phyloP scores from a whole-genome alignment of 1,140 invertebrate genomes.

The Protaetia brevitarsis region DNA sequence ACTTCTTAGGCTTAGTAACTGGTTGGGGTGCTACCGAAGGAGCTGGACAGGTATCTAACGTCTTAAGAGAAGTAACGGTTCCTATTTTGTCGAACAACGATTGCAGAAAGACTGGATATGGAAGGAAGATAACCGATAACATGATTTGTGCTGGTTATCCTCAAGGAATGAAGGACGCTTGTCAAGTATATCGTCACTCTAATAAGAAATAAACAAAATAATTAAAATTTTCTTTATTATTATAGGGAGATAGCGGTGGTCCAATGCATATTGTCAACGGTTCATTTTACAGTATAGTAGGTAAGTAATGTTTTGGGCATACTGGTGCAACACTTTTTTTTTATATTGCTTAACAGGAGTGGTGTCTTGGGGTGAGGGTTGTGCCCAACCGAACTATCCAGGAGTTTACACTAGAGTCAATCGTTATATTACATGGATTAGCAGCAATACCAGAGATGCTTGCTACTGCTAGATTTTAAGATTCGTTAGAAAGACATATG shows the following conservation, averaged over 20 bases:
- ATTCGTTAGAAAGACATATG: too few species aligned
- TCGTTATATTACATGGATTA: slow-evolving; percentile 72
- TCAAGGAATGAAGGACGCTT: slow-evolving; percentile 72
- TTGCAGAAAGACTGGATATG: slow-evolving; percentile 66
- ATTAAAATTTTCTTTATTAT: background rate
- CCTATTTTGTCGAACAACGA: slow-evolving; percentile 71
- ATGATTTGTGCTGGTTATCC: slow-evolving; percentile 82
- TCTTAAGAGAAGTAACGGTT: slow-evolving; percentile 60
- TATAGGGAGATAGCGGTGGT: slow-evolving; percentile 67
- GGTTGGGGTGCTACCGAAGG: slow-evolving; percentile 65
- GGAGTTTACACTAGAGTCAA: slow-evolving; percentile 86
- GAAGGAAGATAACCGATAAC: slow-evolving; percentile 73
- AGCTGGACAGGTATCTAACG: slow-evolving; percentile 55
- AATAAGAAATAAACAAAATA: background rate
- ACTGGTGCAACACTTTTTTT: too few species aligned
- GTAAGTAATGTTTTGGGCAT: too few species aligned
- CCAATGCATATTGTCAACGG: slow-evolving; percentile 56
- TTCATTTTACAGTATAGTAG: slow-evolving; percentile 50
- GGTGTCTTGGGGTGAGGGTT: slow-evolving; percentile 78
- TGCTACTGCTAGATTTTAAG: slow-evolving; percentile 83
- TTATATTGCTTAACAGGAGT: slow-evolving; percentile 53
- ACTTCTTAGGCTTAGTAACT: slow-evolving; percentile 53
- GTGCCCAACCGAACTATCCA: slow-evolving; percentile 72
- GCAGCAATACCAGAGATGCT: slow-evolving; percentile 61
- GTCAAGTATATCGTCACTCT: slow-evolving; percentile 55